Percentiles rank a stretch among this genome's conserved stretches.
Conservation (phyloP, 2,797 vertebrate genomes). For the Capromys pilorides region DNA sequence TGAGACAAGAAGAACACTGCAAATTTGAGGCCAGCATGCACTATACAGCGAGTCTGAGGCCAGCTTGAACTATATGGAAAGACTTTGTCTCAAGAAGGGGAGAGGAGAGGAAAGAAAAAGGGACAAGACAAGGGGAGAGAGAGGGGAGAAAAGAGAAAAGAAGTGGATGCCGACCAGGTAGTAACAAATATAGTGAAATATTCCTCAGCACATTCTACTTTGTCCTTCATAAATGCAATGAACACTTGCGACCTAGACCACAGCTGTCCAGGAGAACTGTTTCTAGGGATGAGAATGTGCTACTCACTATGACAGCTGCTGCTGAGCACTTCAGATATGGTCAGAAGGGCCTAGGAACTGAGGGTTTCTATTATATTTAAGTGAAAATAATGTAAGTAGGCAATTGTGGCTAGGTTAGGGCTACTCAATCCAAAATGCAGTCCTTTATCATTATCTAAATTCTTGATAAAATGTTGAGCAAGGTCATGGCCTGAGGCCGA, state of each 20-base stretch:
- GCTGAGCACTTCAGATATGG: not conserved
- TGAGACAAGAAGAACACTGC: not conserved
- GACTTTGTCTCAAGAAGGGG: not conserved
- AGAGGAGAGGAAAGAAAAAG: not conserved
- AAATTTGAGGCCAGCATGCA: not conserved
- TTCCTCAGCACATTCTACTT: not conserved
- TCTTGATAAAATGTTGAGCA: not conserved
- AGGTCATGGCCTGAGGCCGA: not conserved
- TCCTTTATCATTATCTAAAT: not conserved
- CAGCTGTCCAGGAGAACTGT: not conserved
- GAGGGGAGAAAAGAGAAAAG: not conserved
- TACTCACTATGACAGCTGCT: not conserved
- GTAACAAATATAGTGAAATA: not conserved
- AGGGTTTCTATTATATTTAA: not conserved
- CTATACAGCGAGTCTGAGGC: not conserved
- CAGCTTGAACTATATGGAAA: not conserved
- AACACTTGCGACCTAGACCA: not conserved
- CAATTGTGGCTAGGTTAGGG: not conserved
- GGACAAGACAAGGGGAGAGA: too few species aligned
- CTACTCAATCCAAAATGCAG: not conserved
- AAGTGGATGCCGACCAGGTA: not conserved
- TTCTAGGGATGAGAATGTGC: not conserved
- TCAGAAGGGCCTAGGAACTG: not conserved
- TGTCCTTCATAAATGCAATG: not conserved
- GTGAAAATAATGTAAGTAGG: slow-evolving; percentile 30